Conservation (phyloP, 2,888 invertebrate genomes). For the Iselma pallidipennis region DNA sequence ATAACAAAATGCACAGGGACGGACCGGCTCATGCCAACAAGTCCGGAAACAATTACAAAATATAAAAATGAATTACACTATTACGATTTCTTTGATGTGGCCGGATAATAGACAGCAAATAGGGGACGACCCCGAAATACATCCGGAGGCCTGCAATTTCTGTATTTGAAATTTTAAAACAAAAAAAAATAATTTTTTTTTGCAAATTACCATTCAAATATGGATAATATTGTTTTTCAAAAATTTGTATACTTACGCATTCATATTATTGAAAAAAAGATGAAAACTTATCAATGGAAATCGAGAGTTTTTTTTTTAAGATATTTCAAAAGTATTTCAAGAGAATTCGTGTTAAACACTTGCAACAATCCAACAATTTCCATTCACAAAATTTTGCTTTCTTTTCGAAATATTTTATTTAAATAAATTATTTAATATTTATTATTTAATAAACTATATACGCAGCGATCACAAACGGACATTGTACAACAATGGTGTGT, state of each 20-base stretch:
- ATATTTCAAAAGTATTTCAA: background rate
- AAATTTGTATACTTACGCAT: background rate
- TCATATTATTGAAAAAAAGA: background rate
- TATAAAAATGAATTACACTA: background rate
- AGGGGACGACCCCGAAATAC: background rate
- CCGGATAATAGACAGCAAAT: background rate
- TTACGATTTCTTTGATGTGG: slow-evolving; percentile 1
- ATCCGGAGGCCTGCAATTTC: slow-evolving; percentile 1
- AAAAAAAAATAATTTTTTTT: background rate
- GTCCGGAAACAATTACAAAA: slow-evolving; percentile 3
- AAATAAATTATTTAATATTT: background rate
- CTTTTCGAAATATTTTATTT: no score
- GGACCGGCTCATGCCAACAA: background rate
- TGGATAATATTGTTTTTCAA: no score
- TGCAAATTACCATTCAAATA: no score
- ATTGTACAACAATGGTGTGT: slow-evolving; percentile 49
- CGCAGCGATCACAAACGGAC: slow-evolving; percentile 44
- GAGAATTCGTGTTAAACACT: background rate
- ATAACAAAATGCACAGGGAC: background rate
- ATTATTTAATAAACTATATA: slow-evolving; percentile 28
- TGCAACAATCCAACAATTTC: background rate
- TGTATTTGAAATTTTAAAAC: no score
- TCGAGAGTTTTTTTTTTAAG: background rate
- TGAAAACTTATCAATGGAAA: background rate
- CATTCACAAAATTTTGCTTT: background rate